Base-by-base conservation (phyloP, 2,797 vertebrate species). In the Pygocentrus nattereri region DNA sequence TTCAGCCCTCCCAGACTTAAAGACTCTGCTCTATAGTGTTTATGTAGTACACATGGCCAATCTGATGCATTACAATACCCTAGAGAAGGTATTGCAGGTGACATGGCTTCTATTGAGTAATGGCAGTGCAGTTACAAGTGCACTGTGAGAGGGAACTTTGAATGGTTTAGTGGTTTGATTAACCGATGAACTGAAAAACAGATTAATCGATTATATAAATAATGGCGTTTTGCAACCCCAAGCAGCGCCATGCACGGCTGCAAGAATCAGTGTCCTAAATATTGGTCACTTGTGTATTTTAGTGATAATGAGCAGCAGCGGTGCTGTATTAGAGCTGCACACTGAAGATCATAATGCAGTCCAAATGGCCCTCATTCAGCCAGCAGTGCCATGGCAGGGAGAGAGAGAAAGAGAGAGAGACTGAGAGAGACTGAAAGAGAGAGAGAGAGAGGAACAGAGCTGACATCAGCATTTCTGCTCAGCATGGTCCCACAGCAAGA, bases 381-480 rank as follows among this genome's bases (percentile, higher is more conserved):
- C 47, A 41, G 59, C 18, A 54, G 47, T 25, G 58, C n/a, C 34
- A 47, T 38, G 30, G 11, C n/a, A 44, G 49, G 41, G 15, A 64
- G 59, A 64, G 78, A 50, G 23, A 50, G 27, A 56, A 67, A 62
- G 61, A 49, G 79, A 31, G 30, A 19, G 59, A 52, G 70, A 58
- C 49, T 50, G 47, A 67, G n/a, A 13, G 30, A 23, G 56, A n/a
- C n/a, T n/a, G n/a, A n/a, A n/a, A n/a, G n/a, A n/a, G n/a, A n/a
- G n/a, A n/a, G n/a, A n/a, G n/a, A n/a, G n/a, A n/a, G n/a, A n/a
- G n/a, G n/a, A n/a, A 54, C 21, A 62, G 12, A 7, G 62, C 71
- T 52, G 76, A 83, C 27, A 74, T 83, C 21, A 78, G 76, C 2
- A 56, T 15, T 75, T 49, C 23, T 71, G n/a, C 61, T 69, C 34